Conservation (phyloP, 2,113 vertebrate species). For the Ovibos moschatus region DNA sequence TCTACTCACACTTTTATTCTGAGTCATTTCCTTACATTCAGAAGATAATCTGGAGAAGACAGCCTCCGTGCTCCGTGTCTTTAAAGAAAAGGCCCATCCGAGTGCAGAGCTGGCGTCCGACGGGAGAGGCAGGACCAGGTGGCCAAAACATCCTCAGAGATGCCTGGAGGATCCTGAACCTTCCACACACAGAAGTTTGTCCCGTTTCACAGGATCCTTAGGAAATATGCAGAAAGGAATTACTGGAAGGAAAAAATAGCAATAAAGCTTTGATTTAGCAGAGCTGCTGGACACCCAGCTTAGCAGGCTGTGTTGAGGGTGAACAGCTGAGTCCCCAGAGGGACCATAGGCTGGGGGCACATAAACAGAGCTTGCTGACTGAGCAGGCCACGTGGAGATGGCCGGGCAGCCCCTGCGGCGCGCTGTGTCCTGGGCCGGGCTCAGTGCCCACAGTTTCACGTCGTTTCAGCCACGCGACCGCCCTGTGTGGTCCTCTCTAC, state of each 20-base stretch:
- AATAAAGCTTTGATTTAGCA: fast-evolving
- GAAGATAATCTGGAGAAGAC: background rate
- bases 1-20: background rate
- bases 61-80: fast-evolving
- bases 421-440: fast-evolving
- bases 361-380: fast-evolving
- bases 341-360: fast-evolving
- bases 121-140: fast-evolving
- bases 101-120: fast-evolving
- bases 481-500: fast-evolving
- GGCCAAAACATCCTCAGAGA: fast-evolving
- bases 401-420: fast-evolving
- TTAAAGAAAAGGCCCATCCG: fast-evolving
- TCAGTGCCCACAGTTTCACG: fast-evolving
- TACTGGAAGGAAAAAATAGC: fast-evolving
- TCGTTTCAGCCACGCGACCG: fast-evolving
- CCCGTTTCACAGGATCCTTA: background rate
- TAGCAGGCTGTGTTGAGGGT: background rate
- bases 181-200: fast-evolving
- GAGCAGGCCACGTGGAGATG: fast-evolving
- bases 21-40: background rate
- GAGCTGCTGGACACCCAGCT: fast-evolving
- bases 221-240: no score
- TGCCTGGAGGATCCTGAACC: fast-evolving
- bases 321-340: fast-evolving